These are phyloP conservation scores for Prosopocoilus inquinatus DNA, from an alignment of 2,888 invertebrate genomes.

Conservation along the genomic window DNA sequence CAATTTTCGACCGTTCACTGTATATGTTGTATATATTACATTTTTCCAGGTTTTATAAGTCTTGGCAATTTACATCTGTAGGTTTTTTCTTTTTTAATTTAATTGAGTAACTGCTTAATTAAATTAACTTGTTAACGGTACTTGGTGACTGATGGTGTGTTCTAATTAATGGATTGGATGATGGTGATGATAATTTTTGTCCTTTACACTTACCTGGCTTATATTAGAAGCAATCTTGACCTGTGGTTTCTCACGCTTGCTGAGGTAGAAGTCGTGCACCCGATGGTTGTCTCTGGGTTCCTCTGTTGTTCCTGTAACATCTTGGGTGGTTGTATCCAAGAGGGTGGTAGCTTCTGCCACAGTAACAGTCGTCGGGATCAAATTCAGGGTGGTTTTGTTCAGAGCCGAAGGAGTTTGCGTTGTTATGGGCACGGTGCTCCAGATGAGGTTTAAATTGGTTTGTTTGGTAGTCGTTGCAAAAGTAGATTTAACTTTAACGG, in stretches of 20 bases:
- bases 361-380: constrained; percentile 25
- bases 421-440: constrained; percentile 52
- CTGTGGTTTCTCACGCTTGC: constrained; percentile 46
- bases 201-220: constrained; percentile 44
- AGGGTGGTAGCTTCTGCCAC: constrained; percentile 45
- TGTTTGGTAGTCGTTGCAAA: constrained; percentile 8
- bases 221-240: constrained; percentile 48
- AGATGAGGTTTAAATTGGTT: constrained; percentile 36
- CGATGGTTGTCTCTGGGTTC: constrained; percentile 55
- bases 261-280: constrained; percentile 49
- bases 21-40: too few species aligned
- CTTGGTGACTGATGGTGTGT: too few species aligned
- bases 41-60: too few species aligned
- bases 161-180: not conserved
- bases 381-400: constrained; percentile 52
- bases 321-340: constrained; percentile 57
- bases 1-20: too few species aligned
- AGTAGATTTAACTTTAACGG: not conserved
- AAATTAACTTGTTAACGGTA: too few species aligned
- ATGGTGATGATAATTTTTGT: not conserved
- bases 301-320: constrained; percentile 54
- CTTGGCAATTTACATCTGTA: too few species aligned
- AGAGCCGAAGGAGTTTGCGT: constrained; percentile 53
- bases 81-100: too few species aligned
- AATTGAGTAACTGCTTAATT: too few species aligned